Conservation (phyloP, 2,888 invertebrate species). For the Ptycholaimellus sp. region DNA sequence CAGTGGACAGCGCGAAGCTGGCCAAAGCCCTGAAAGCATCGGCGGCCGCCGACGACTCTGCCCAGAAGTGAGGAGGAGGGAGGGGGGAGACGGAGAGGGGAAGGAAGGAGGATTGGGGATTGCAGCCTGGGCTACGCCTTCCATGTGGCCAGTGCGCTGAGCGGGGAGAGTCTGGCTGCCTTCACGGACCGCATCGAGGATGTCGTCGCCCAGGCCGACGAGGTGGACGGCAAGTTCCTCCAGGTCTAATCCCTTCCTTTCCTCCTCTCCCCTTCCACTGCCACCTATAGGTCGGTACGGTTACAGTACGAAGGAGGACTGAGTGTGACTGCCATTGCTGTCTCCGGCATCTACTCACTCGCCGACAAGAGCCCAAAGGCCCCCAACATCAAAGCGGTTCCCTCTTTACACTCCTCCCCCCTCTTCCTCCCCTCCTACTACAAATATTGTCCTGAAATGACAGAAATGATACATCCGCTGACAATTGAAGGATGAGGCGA, state of each 20-base stretch:
- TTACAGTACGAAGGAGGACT: conserved; percentile 11
- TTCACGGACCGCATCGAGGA: conserved; percentile 39
- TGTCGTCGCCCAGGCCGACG: conserved; percentile 77
- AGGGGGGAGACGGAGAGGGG: no score
- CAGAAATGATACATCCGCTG: background rate
- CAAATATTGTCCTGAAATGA: no score
- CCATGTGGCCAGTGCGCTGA: conserved; percentile 45
- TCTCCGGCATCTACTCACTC: conserved; percentile 41
- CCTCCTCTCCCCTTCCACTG: no score
- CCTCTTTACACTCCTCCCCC: no score
- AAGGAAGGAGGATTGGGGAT: conserved; percentile 5
- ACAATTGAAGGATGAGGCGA: conserved; percentile 41
- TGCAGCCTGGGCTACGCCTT: conserved; percentile 58
- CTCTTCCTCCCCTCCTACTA: no score
- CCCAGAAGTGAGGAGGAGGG: no score
- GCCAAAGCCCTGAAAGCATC: no score
- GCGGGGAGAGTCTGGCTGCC: conserved; percentile 32
- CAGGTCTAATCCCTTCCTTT: conserved; percentile 24
- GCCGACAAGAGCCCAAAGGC: conserved; percentile 40
- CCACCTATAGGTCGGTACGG: no score
- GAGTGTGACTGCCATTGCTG: conserved; percentile 32
- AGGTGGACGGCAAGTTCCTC: conserved; percentile 55
- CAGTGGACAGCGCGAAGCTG: no score
- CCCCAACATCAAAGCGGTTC: conserved; percentile 40
- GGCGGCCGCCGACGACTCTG: no score